Percentiles rank a stretch among this genome's conserved stretches.
These are phyloP conservation scores for Nomada ferruginata DNA, from an alignment of 2,888 invertebrate species.

Conservation along the genomic window DNA sequence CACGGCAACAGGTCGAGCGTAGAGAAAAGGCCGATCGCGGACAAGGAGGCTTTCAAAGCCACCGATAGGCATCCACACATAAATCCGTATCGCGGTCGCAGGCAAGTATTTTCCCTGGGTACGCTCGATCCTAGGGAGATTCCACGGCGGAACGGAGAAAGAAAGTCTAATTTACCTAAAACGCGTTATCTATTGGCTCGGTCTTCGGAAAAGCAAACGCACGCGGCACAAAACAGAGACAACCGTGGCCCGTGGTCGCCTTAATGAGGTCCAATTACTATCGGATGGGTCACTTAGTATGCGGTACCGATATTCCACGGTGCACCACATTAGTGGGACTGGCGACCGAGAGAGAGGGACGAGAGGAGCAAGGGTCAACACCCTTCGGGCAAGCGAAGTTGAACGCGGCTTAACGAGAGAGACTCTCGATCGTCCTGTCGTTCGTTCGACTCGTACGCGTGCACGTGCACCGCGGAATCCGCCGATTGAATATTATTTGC, in stretches of 20 bases:
- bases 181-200: constrained; percentile 70
- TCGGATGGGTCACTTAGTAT: constrained; percentile 80
- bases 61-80: constrained; percentile 42
- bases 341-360: constrained; percentile 28
- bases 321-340: constrained; percentile 73
- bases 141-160: constrained; percentile 38
- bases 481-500: constrained; percentile 68
- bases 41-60: constrained; percentile 35
- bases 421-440: constrained; percentile 55
- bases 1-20: constrained; percentile 6
- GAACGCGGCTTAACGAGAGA: constrained; percentile 69
- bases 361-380: constrained; percentile 76
- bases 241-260: constrained; percentile 76
- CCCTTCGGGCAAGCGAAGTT: constrained; percentile 59
- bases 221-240: constrained; percentile 59
- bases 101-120: constrained; percentile 41
- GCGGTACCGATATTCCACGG: constrained; percentile 77
- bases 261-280: constrained; percentile 81
- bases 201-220: constrained; percentile 62
- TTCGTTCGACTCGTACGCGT: constrained; percentile 32
- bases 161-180: constrained; percentile 76
- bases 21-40: constrained; percentile 28
- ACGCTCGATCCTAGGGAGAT: constrained; percentile 46
- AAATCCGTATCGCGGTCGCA: constrained; percentile 43
- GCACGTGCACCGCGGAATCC: constrained; percentile 63